A percentile compares a stretch with the other conserved stretches of the same genome.
These are phyloP conservation scores for Artibeus lituratus DNA, from an alignment of 2,797 vertebrate genomes.

Conservation along the genomic window DNA sequence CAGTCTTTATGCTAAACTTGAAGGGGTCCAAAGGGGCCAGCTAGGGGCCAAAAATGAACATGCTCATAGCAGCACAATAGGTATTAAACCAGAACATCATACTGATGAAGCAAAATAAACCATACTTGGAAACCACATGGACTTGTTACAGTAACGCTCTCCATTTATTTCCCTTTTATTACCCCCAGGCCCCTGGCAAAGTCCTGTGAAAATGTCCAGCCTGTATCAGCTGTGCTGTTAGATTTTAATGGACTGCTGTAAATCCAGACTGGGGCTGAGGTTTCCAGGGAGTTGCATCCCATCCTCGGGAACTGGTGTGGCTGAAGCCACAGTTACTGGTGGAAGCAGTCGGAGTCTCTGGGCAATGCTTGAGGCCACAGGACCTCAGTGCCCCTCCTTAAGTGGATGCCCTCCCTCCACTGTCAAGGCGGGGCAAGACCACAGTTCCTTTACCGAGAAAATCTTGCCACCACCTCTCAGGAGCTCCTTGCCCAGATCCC, in stretches of 20 bases:
- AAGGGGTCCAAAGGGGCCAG: not conserved
- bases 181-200: not conserved
- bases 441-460: not conserved
- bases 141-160: not conserved
- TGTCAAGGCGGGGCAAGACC: not conserved
- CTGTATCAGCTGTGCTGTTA: not conserved
- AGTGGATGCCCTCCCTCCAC: not conserved
- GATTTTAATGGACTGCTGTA: not conserved
- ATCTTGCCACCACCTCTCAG: not conserved
- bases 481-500: not conserved
- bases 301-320: not conserved
- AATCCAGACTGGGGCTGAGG: not conserved
- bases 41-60: not conserved
- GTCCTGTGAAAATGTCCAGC: not conserved
- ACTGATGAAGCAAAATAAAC: not conserved
- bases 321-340: not conserved
- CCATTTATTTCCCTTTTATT: slow-evolving; percentile 4
- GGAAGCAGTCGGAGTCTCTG: not conserved
- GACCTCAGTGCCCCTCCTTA: not conserved
- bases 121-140: not conserved
- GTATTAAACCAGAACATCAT: not conserved
- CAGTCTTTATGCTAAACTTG: not conserved
- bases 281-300: not conserved
- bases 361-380: not conserved
- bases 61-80: accelerated